Conservation (phyloP, 2,797 vertebrate genomes). For the Malurus leucopterus region DNA sequence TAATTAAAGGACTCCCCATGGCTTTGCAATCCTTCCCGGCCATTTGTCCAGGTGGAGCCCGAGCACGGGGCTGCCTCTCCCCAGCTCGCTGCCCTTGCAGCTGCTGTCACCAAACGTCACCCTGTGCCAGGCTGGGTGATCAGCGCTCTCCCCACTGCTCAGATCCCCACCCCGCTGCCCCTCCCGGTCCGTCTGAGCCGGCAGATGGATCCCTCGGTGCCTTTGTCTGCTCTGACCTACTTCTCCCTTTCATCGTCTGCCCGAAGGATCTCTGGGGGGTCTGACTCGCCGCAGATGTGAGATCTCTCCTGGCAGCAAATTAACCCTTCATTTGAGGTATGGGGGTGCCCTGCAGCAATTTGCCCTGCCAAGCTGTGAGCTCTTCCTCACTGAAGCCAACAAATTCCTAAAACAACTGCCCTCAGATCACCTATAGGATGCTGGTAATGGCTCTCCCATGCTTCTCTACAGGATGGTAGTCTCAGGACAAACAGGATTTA, state of each 20-base stretch:
- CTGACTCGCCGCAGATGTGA: background rate
- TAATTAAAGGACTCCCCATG: conserved; percentile 20
- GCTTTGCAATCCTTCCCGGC: background rate
- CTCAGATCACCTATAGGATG: background rate
- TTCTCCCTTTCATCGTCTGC: background rate
- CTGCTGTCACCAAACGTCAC: background rate
- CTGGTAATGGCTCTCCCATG: background rate
- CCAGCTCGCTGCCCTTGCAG: background rate
- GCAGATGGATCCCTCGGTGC: background rate
- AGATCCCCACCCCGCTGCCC: rapidly evolving
- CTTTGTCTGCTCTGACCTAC: conserved; percentile 1
- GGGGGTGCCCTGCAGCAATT: background rate
- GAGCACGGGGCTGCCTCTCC: background rate
- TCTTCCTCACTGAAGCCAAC: background rate
- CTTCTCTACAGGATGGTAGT: background rate
- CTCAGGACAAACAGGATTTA: background rate
- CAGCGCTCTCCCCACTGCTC: background rate
- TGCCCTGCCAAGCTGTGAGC: background rate
- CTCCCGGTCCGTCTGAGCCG: rapidly evolving
- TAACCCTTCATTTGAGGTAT: background rate
- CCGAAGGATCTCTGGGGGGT: background rate
- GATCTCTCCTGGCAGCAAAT: background rate
- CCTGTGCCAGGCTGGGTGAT: background rate
- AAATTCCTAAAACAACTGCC: background rate
- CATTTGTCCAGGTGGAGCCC: background rate